Evolutionary conservation across 2,888 invertebrate species (phyloP).

Genomic region (Nomada fucata): DNA sequence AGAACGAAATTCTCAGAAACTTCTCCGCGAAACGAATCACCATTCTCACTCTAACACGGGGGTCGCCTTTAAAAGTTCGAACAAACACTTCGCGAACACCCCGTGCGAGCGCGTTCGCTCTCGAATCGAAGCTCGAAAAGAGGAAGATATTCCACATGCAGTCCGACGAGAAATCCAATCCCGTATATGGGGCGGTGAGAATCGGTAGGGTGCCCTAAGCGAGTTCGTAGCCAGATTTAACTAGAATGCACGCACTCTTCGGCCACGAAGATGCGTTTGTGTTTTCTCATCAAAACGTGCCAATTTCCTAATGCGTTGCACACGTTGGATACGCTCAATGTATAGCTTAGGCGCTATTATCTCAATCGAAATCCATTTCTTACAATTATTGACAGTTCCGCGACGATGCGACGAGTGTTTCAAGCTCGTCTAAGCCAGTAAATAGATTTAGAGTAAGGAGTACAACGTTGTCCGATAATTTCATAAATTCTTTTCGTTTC

Average conservation of each 20-base stretch:
- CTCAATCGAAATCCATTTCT: too few relatives aligned
- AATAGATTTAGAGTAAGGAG: too few relatives aligned
- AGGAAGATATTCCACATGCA: slow-evolving; percentile 35
- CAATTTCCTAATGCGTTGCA: slow-evolving; percentile 17
- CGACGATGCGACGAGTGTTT: too few relatives aligned
- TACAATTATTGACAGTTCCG: too few relatives aligned
- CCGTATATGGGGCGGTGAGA: slow-evolving; percentile 11
- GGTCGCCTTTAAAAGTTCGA: slow-evolving; percentile 5
- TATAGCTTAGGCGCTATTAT: too few relatives aligned
- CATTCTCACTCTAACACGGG: not conserved
- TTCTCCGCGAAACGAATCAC: not conserved
- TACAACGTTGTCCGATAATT: too few relatives aligned
- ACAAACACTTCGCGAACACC: slow-evolving; percentile 23
- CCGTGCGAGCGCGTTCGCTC: not conserved
- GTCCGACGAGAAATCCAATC: slow-evolving; percentile 38
- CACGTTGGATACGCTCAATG: slow-evolving; percentile 10
- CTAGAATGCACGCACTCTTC: slow-evolving; percentile 16
- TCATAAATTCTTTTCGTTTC: too few relatives aligned
- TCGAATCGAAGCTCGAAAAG: slow-evolving; percentile 14
- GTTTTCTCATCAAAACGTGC: not conserved
- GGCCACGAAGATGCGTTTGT: slow-evolving; percentile 16
- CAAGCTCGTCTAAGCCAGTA: too few relatives aligned
- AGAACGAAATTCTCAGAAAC: slow-evolving; percentile 1
- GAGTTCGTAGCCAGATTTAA: slow-evolving; percentile 51
- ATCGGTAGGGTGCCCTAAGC: slow-evolving; percentile 27